A percentile compares a stretch with the other conserved stretches of the same genome.
Conservation (phyloP, 2,888 invertebrate genomes). For the Leptothorax acervorum region DNA sequence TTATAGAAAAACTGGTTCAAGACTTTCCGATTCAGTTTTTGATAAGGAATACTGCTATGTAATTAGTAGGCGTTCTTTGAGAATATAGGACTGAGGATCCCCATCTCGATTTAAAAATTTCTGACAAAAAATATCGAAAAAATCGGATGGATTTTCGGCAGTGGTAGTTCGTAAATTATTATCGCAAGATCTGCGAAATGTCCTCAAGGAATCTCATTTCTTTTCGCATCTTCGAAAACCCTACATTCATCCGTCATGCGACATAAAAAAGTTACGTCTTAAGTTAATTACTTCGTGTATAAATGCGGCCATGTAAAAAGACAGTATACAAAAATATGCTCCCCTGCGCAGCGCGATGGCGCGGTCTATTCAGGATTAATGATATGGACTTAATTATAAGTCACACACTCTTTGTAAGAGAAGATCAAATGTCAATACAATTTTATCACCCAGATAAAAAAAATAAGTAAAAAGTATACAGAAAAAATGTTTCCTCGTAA, state of each 20-base stretch:
- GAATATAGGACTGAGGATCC: background rate
- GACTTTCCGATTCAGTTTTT: too few species aligned
- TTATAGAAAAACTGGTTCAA: too few species aligned
- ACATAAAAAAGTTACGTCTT: constrained; percentile 53
- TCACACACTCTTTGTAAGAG: background rate
- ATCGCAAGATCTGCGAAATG: constrained; percentile 20
- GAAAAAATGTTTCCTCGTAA: background rate
- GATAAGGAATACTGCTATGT: too few species aligned
- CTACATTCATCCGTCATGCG: background rate
- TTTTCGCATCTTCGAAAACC: background rate
- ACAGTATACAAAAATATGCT: constrained; percentile 49
- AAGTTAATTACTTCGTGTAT: constrained; percentile 49
- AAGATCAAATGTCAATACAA: constrained; percentile 1
- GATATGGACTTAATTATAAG: constrained; percentile 5
- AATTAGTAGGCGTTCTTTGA: too few species aligned
- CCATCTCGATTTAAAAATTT: constrained; percentile 11
- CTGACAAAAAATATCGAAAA: constrained; percentile 31
- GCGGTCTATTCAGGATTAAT: background rate
- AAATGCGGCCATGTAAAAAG: constrained; percentile 36
- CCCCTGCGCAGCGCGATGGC: background rate
- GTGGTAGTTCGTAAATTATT: constrained; percentile 34
- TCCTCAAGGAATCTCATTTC: constrained; percentile 1
- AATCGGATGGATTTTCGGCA: constrained; percentile 59
- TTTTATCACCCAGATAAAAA: constrained; percentile 4
- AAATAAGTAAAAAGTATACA: background rate